phyloP scores from a whole-genome alignment of 2,113 vertebrate species.

The Microcebus jonahi region DNA sequence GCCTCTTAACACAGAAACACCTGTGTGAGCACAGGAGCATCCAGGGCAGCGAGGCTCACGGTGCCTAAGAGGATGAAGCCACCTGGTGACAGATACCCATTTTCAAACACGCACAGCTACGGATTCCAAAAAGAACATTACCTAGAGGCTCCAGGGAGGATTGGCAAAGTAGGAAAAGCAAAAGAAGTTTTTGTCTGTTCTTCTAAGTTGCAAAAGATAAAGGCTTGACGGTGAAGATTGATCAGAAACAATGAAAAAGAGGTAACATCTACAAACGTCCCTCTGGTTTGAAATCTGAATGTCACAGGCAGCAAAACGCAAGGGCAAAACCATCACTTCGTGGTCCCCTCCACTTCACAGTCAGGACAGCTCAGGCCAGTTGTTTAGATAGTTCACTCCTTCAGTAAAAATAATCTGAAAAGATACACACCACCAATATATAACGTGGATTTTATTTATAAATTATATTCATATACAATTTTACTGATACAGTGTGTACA shows the following conservation, averaged over 20 bases:
- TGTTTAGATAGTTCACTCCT: not conserved
- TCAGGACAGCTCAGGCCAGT: not conserved
- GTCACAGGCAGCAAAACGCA: not conserved
- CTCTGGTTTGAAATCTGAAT: not conserved
- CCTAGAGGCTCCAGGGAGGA: not conserved
- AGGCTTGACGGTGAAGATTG: not conserved
- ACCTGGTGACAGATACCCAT: not conserved
- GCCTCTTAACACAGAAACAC: not conserved
- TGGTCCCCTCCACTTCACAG: not conserved
- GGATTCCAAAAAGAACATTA: not conserved
- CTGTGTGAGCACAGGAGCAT: fast-evolving
- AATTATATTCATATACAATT: not conserved
- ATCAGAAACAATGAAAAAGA: not conserved
- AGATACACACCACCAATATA: not conserved
- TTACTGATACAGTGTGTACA: not conserved
- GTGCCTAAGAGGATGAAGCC: not conserved
- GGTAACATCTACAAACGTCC: not conserved
- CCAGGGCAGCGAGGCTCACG: not conserved
- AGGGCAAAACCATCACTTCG: not conserved
- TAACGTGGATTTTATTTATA: not conserved
- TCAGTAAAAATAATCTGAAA: not conserved
- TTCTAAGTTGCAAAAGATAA: not conserved
- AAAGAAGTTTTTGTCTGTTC: not conserved
- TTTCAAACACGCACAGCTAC: not conserved
- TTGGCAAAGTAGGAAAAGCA: not conserved